Evolutionary conservation across 2,113 vertebrate species (phyloP), one percentile per base, ranked within the genome.

Genomic region (Dendropsophus ebraccatus): DNA sequence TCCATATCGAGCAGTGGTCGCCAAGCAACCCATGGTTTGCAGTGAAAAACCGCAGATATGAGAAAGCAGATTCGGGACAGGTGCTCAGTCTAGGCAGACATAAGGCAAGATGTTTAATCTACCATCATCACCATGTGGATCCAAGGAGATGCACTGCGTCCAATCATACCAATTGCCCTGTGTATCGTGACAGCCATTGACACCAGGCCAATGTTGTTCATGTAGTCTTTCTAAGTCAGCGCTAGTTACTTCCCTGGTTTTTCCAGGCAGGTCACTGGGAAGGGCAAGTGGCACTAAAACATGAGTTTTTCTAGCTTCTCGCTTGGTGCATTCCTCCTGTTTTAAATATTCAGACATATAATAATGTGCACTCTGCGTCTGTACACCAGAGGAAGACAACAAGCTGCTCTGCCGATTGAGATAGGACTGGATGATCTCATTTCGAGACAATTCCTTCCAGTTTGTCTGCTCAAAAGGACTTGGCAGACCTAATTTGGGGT

Each of bases 141-240:
- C 96, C 88, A 99, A 92, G 11, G 96, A 95, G 91, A 99, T 96
- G 93, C 97, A 97, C 92, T 98, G 94, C 13, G 97, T 98, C 98
- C 98, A 99, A 92, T 97, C 95, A 90, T 95, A 99, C 98, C 98
- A 99, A 89, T 93, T 95, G 90, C 96, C 96, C 92, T 95, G 95
- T 92, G 96, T 97, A 92, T 99, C 97, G 23, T 93, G 95, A 91
- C 97, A 98, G 88, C 98, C 98, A 50, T 99, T 99, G 84, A 99
- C 98, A 52, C 98, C 97, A 0, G 96, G 93, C 98, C 98, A 99
- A 73, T 92, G 93, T 28, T 92, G 92, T 78, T 91, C 92, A 90
- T 96, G 92, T 92, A 99, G 92, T 85, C 95, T 95, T 87, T 93
- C n/a, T 16, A 98, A 90, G 89, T 99, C 98, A 50, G 92, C 93